phyloP scores from a whole-genome alignment of 2,113 vertebrate genomes.

The Amblyornis subalaris region DNA sequence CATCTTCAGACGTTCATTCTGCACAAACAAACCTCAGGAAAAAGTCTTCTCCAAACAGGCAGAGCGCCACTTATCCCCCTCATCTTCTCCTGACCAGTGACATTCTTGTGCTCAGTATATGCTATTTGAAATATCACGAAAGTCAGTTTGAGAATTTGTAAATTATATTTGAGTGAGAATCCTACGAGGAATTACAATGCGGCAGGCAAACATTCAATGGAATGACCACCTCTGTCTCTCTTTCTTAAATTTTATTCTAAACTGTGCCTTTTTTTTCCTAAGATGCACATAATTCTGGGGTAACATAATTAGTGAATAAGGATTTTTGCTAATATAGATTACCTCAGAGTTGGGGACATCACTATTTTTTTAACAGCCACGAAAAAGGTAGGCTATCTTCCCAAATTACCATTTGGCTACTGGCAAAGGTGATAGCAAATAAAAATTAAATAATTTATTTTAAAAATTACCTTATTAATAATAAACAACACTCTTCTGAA shows the following conservation, averaged over 20 bases:
- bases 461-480: background rate
- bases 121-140: background rate
- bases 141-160: background rate
- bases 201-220: background rate
- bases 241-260: background rate
- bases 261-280: background rate
- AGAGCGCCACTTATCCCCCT: background rate
- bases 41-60: background rate
- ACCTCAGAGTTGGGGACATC: background rate
- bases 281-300: background rate
- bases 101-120: background rate
- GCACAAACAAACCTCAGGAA: background rate
- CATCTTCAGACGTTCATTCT: background rate
- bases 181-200: fast-evolving
- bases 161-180: background rate
- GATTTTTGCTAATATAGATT: background rate
- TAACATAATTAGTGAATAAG: background rate
- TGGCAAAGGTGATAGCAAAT: background rate
- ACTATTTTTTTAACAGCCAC: background rate
- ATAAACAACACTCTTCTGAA: background rate
- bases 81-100: background rate
- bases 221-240: background rate
- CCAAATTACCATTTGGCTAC: background rate
- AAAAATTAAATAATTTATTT: background rate
- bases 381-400: background rate